These are phyloP conservation scores for Sciurus carolinensis DNA, from an alignment of 2,797 vertebrate genomes.

Conservation along the genomic window DNA sequence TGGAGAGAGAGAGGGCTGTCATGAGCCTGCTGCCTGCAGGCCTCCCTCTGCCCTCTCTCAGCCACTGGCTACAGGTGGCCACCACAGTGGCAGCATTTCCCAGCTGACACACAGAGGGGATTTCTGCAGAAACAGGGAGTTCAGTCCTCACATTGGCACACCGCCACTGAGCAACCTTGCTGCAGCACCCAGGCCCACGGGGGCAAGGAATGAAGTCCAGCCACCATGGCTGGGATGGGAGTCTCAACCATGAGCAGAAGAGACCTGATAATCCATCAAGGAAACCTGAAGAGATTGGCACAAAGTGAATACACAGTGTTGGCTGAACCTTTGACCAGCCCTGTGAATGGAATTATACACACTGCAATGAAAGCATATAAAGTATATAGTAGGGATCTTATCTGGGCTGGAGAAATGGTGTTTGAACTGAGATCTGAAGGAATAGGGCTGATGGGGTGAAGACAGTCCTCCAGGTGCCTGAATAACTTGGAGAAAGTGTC, in stretches of 20 bases:
- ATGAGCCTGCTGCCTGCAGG: not conserved
- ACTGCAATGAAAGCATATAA: not conserved
- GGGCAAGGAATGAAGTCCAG: not conserved
- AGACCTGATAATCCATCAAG: not conserved
- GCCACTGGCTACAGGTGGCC: not conserved
- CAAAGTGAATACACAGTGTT: not conserved
- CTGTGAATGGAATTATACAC: not conserved
- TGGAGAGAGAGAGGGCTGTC: not conserved
- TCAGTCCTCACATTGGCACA: not conserved
- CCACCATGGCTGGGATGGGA: not conserved
- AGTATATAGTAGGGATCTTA: not conserved
- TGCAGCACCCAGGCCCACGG: not conserved
- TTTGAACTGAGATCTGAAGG: not conserved
- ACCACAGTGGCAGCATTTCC: not conserved
- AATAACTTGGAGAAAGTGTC: not conserved
- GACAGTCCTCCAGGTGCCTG: not conserved
- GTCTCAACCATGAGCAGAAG: not conserved
- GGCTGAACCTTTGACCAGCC: not conserved
- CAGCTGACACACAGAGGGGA: not conserved
- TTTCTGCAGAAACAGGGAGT: not conserved
- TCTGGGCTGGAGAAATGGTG: not conserved
- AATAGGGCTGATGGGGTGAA: no score
- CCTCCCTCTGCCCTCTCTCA: not conserved
- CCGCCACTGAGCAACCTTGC: not conserved
- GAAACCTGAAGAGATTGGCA: not conserved